Evolutionary conservation across 1,140 invertebrate species (phyloP), one percentile per base, ranked within the genome.

Genomic region (Araneus ventricosus): DNA sequence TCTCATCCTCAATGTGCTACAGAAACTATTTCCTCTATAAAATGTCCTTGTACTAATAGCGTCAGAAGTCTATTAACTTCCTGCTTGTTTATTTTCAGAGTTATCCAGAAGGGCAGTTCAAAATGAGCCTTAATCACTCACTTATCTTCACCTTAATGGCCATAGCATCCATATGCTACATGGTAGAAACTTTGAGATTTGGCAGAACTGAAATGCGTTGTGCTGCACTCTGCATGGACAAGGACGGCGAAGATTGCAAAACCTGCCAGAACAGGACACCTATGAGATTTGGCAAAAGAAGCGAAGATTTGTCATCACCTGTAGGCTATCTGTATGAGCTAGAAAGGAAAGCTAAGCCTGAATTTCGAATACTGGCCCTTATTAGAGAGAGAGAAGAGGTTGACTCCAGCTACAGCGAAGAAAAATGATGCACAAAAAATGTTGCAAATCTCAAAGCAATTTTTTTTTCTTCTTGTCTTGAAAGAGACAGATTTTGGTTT

Each of bases 221-320:
- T 17, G 34, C 90, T 1, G 82, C 86, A 2, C 10, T 92, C 20
- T 92, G 90, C 61, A 52, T 8, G 20, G 86, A 86, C 59, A 85
- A 75, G 82, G 59, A 39, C 57, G 86, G 90, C 61, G 90, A 92
- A 10, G 90, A 92, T 27, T 92, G 90, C 61, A 37, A 82, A 17
- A 85, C 86, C 10, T 92, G 90, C 82, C 85, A 92, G 59, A 92
- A 82, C 80, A 92, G 90, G 37, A 92, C 86, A 92, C 90, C 90
- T 7, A 92, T 92, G 90, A 63, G 90, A 34, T 92, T 92, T 27
- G 90, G 90, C 4, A 92, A 92, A 59, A 63, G 90, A 34, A 92
- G 45, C 59, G 39, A 30, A 14, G 24, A 52, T 17, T 2, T 90
- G 41, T 39, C 39, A 5, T 30, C 88, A 0, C 88, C 88, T 7